Conservation (phyloP, 2,888 invertebrate genomes). For the Tyria jacobaeae region DNA sequence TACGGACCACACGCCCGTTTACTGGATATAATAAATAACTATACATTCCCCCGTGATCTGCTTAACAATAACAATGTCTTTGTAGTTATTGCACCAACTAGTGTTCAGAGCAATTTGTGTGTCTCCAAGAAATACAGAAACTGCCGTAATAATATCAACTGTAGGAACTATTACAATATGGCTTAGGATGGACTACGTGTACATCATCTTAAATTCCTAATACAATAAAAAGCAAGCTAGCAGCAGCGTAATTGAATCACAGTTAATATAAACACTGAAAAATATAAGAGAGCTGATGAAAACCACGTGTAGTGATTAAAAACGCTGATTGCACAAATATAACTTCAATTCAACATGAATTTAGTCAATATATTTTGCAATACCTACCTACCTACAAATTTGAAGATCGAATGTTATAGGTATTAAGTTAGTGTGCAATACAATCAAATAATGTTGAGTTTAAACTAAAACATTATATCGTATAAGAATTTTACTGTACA, state of each 20-base stretch:
- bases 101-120: not conserved
- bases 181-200: not conserved
- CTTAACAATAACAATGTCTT: slow-evolving; percentile 45
- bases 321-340: too few relatives aligned
- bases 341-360: slow-evolving; percentile 35
- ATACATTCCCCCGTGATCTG: slow-evolving; percentile 59
- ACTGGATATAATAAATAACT: slow-evolving; percentile 79
- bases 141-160: too few relatives aligned
- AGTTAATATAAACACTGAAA: too few relatives aligned
- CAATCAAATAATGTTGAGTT: slow-evolving; percentile 43
- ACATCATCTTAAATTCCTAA: not conserved
- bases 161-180: not conserved
- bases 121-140: not conserved
- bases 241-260: too few relatives aligned
- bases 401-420: slow-evolving; percentile 34
- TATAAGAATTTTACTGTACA: slow-evolving; percentile 54
- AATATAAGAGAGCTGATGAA: too few relatives aligned
- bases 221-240: not conserved
- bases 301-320: too few relatives aligned
- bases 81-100: slow-evolving; percentile 26
- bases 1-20: slow-evolving; percentile 79
- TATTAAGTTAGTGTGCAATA: slow-evolving; percentile 42
- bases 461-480: slow-evolving; percentile 52
- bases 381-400: slow-evolving; percentile 33
- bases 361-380: slow-evolving; percentile 36